These are phyloP conservation scores for Varecia variegata DNA, from an alignment of 2,797 vertebrate genomes.

Conservation along the genomic window DNA sequence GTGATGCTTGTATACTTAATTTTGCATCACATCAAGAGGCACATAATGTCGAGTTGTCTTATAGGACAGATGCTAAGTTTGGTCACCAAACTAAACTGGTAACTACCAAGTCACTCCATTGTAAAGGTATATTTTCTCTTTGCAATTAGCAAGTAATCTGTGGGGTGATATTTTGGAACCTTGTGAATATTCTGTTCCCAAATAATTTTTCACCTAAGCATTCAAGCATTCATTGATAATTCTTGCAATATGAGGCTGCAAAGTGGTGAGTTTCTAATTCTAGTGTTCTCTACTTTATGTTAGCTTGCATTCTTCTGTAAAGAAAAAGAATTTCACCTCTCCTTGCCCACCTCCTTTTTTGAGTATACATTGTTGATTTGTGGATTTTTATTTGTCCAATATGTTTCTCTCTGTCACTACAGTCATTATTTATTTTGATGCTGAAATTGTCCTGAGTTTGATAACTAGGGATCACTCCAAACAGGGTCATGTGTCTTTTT, in stretches of 20 bases:
- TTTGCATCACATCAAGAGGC: not conserved
- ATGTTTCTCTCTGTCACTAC: not conserved
- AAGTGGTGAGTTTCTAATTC: not conserved
- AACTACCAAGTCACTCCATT: not conserved
- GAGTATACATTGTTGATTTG: not conserved
- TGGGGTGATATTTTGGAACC: not conserved
- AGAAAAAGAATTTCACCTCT: not conserved
- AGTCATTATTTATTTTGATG: not conserved
- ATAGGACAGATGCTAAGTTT: not conserved
- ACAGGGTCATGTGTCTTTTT: not conserved
- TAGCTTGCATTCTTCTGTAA: not conserved
- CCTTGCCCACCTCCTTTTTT: not conserved
- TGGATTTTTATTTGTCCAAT: not conserved
- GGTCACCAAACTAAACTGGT: not conserved
- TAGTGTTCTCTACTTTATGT: not conserved
- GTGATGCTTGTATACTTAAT: not conserved
- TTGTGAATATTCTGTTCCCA: not conserved
- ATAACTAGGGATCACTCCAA: not conserved
- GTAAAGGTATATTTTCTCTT: not conserved
- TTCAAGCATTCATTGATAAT: not conserved
- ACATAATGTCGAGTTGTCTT: not conserved
- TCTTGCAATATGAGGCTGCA: not conserved
- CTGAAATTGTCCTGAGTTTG: not conserved
- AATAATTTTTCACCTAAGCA: not conserved
- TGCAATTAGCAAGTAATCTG: not conserved